Base-by-base conservation (phyloP, 2,113 vertebrate species). In the Sula dactylatra region DNA sequence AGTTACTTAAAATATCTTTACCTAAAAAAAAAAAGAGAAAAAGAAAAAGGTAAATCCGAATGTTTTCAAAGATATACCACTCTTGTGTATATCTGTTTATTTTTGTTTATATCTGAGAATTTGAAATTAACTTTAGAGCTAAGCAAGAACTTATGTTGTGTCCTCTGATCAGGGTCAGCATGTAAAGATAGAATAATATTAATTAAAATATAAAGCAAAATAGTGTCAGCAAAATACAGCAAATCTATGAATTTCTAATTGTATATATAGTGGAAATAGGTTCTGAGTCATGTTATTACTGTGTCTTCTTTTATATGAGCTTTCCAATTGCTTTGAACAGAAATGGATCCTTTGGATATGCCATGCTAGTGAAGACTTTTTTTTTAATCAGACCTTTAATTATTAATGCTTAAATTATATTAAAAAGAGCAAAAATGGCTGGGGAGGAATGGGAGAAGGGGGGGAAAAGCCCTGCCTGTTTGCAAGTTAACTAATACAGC, bases 1-100 rank as follows among this genome's bases (percentile, higher is more conserved):
- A 89, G 94, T 77, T 88, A 88, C 66, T 67, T 96, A 79, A 96
- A 96, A 88, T 50, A 96, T 9, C 3, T 80, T 93, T 96, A 67
- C 85, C 94, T 82, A 3, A 27, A n/a, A 19, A 38, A 16, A 36
- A 45, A 34, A n/a, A 62, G 3, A 27, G 31, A 19, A 38, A 16
- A 36, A 45, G 27, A n/a, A 62, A 55, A 2, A 32, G 38, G 59
- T 94, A 91, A 80, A 90, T 42, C n/a, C 42, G 92, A 79, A 89
- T 91, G 66, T 89, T 85, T 91, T 93, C 7, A 17, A 90, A 80
- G 86, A 94, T 91, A 90, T 70, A 85, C 88, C 38, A 16, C 17
- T 80, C 62, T 26, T 56, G 95, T 74, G 74, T 87, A 55, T 94
- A 96, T 82, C 84, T 87, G 25, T 76, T 73, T 88, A 54, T 65